Conservation (phyloP, 2,888 invertebrate genomes). For the Timandra comae region DNA sequence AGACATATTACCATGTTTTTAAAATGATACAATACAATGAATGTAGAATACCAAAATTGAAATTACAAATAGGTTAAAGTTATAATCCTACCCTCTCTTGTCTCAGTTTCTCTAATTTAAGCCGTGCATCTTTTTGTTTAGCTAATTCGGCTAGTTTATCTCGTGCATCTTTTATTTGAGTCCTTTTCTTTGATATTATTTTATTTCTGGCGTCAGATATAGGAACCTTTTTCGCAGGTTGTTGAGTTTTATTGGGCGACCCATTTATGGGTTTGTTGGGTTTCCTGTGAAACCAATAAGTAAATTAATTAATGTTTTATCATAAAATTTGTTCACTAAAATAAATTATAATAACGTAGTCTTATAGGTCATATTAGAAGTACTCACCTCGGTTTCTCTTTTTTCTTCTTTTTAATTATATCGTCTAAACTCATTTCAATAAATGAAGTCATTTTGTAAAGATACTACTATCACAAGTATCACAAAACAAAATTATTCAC, state of each 20-base stretch:
- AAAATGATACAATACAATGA: not conserved
- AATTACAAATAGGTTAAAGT: too few species aligned
- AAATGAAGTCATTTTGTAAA: slow-evolving; percentile 53
- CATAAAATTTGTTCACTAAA: not conserved
- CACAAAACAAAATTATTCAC: too few species aligned
- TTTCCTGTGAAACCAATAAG: slow-evolving; percentile 19
- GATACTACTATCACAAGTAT: too few species aligned
- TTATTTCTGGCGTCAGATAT: slow-evolving; percentile 84
- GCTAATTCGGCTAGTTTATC: slow-evolving; percentile 87
- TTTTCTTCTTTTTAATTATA: slow-evolving; percentile 63
- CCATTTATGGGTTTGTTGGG: slow-evolving; percentile 21
- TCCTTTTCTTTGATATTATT: slow-evolving; percentile 86
- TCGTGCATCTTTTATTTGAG: slow-evolving; percentile 85
- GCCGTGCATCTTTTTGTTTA: slow-evolving; percentile 84
- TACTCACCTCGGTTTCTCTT: slow-evolving; percentile 41
- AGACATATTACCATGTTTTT: not conserved
- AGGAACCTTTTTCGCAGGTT: slow-evolving; percentile 23
- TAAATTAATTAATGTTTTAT: not conserved
- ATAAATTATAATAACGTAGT: too few species aligned
- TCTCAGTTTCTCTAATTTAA: slow-evolving; percentile 81
- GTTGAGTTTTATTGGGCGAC: slow-evolving; percentile 22
- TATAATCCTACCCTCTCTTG: slow-evolving; percentile 51
- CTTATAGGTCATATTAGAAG: not conserved
- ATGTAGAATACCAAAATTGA: not conserved
- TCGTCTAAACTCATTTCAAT: slow-evolving; percentile 70